Evolutionary conservation across 2,888 invertebrate genomes (phyloP).

Genomic region (Oeneis ivallda): DNA sequence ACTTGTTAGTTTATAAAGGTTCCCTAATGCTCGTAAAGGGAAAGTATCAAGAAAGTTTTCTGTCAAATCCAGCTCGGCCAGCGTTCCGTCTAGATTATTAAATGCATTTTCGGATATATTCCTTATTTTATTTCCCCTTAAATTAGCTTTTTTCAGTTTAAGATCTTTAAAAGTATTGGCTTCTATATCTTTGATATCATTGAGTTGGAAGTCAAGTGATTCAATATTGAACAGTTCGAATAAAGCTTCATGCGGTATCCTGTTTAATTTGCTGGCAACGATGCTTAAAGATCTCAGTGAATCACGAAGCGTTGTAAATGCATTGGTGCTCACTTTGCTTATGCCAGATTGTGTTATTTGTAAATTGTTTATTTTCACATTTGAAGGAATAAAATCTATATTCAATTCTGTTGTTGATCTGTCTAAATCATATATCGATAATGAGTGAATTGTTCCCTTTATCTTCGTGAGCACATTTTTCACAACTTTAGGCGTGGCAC

Average conservation of each 20-base stretch:
- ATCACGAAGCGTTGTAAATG: slow-evolving; percentile 85
- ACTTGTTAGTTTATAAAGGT: slow-evolving; percentile 86
- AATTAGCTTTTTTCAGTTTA: slow-evolving; percentile 88
- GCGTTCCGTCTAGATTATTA: slow-evolving; percentile 86
- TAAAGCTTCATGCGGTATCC: slow-evolving; percentile 90
- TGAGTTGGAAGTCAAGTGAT: slow-evolving; percentile 91
- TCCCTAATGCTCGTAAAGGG: slow-evolving; percentile 89
- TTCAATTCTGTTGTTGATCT: slow-evolving; percentile 88
- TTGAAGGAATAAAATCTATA: slow-evolving; percentile 87
- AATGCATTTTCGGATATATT: slow-evolving; percentile 93
- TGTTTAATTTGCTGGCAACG: slow-evolving; percentile 87
- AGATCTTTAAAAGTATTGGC: slow-evolving; percentile 93
- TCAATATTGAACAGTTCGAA: slow-evolving; percentile 86
- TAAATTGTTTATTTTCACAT: slow-evolving; percentile 86
- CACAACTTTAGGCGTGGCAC: slow-evolving; percentile 88
- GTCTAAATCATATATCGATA: slow-evolving; percentile 94
- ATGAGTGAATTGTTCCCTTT: slow-evolving; percentile 87
- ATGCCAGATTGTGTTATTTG: slow-evolving; percentile 90
- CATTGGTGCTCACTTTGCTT: slow-evolving; percentile 86
- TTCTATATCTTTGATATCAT: slow-evolving; percentile 90
- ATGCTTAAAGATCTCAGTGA: slow-evolving; percentile 89
- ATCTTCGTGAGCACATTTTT: slow-evolving; percentile 87
- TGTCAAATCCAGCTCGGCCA: slow-evolving; percentile 91
- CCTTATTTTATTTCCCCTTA: slow-evolving; percentile 92
- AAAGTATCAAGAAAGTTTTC: slow-evolving; percentile 93